Conservation (phyloP, 1,140 invertebrate genomes). For the Tetragnatha versicolor region DNA sequence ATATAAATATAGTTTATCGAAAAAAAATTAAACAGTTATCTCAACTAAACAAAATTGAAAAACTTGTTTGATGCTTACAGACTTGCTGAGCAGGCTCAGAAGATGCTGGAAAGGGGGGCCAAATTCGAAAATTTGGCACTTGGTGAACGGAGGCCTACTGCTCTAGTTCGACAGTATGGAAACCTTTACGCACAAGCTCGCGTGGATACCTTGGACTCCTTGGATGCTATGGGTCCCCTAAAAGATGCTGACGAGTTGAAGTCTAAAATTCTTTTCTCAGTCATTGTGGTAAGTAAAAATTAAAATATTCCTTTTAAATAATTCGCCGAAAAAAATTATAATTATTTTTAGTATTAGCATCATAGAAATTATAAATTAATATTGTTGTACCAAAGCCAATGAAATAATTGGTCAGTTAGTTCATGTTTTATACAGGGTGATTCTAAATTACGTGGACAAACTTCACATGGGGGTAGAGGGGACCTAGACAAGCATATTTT, state of each 20-base stretch:
- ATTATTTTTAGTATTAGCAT: no score
- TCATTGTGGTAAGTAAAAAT: constrained; percentile 83
- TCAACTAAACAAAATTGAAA: no score
- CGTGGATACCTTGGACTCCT: constrained; percentile 81
- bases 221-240: constrained; percentile 79
- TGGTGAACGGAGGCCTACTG: constrained; percentile 63
- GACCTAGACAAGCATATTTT: no score
- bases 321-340: no score
- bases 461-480: no score
- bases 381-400: no score
- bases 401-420: no score
- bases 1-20: no score
- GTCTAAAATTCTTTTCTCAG: constrained; percentile 91
- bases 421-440: no score
- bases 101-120: constrained; percentile 60
- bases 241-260: constrained; percentile 84
- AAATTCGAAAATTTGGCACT: constrained; percentile 64
- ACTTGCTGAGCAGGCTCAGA: constrained; percentile 63
- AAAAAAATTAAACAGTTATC: no score
- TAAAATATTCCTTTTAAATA: neutral
- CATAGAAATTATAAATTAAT: no score
- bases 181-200: constrained; percentile 84
- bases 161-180: constrained; percentile 79
- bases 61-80: constrained; percentile 59
- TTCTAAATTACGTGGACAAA: no score